Conservation (phyloP, 2,113 vertebrate species). For the Peromyscus polionotus region DNA sequence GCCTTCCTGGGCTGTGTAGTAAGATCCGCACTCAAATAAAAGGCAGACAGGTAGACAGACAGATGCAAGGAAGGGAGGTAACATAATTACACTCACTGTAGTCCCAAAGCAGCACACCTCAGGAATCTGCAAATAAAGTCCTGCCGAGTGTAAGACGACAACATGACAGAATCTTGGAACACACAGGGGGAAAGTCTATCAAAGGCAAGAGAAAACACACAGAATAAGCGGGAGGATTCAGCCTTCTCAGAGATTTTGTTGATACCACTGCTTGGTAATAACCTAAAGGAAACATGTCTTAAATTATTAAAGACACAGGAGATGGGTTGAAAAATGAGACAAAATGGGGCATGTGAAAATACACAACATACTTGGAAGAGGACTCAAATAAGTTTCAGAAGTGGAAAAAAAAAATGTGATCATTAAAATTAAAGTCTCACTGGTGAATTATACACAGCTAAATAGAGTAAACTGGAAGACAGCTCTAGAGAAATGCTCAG, state of each 20-base stretch:
- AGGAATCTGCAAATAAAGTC: background rate
- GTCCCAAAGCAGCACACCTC: background rate
- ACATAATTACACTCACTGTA: background rate
- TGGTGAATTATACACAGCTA: background rate
- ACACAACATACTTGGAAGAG: background rate
- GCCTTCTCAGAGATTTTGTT: background rate
- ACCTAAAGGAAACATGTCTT: constrained; percentile 5
- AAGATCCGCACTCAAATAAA: background rate
- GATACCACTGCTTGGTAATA: background rate
- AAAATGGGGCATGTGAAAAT: background rate
- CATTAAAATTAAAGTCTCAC: constrained; percentile 38
- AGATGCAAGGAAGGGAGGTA: background rate
- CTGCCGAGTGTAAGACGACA: background rate
- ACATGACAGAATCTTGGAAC: background rate
- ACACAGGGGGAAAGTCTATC: background rate
- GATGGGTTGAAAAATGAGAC: constrained; percentile 23
- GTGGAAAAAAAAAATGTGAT: background rate
- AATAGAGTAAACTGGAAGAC: background rate
- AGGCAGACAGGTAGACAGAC: background rate
- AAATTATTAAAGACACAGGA: constrained; percentile 42
- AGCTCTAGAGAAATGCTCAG: background rate
- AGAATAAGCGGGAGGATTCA: constrained; percentile 9
- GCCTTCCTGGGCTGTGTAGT: background rate
- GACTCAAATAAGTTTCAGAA: constrained; percentile 16
- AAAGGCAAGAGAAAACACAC: background rate